These are phyloP conservation scores for Phrynocephalus vlangalii DNA, from an alignment of 2,797 vertebrate species.

Conservation along the genomic window DNA sequence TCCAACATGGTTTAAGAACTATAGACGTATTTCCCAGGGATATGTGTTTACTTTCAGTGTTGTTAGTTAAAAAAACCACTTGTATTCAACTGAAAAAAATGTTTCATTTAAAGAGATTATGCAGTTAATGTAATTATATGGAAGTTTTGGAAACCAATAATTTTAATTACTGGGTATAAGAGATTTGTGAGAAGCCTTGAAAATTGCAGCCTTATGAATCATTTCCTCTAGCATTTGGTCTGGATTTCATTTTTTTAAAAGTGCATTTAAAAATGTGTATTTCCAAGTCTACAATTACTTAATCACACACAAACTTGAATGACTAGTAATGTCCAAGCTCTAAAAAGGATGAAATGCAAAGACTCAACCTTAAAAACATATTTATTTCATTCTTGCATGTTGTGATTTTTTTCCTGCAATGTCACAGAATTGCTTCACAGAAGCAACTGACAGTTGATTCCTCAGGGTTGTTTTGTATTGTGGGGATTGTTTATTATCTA, in stretches of 20 bases:
- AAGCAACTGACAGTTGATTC: neutral
- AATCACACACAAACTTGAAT: constrained; percentile 36
- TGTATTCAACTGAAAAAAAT: neutral
- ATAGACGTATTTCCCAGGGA: neutral
- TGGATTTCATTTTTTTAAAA: constrained; percentile 31
- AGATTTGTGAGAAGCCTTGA: constrained; percentile 17
- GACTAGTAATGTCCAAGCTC: neutral
- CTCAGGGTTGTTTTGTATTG: neutral
- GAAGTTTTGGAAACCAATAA: constrained; percentile 1
- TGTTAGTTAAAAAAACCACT: constrained; percentile 10
- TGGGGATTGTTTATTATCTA: neutral
- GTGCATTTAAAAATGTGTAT: constrained; percentile 14
- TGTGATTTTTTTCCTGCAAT: neutral
- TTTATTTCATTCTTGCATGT: constrained; percentile 34
- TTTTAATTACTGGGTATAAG: constrained; percentile 38
- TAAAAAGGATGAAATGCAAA: constrained; percentile 19
- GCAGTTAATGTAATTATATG: constrained; percentile 38
- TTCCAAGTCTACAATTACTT: constrained; percentile 40
- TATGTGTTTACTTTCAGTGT: neutral
- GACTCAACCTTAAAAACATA: constrained; percentile 35
- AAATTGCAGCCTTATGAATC: constrained; percentile 40
- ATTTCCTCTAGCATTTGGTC: constrained; percentile 16
- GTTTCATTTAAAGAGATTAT: constrained; percentile 24
- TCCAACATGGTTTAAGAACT: neutral
- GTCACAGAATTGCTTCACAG: neutral